phyloP scores from a whole-genome alignment of 2,113 vertebrate genomes.

The Xenus cinereus region DNA sequence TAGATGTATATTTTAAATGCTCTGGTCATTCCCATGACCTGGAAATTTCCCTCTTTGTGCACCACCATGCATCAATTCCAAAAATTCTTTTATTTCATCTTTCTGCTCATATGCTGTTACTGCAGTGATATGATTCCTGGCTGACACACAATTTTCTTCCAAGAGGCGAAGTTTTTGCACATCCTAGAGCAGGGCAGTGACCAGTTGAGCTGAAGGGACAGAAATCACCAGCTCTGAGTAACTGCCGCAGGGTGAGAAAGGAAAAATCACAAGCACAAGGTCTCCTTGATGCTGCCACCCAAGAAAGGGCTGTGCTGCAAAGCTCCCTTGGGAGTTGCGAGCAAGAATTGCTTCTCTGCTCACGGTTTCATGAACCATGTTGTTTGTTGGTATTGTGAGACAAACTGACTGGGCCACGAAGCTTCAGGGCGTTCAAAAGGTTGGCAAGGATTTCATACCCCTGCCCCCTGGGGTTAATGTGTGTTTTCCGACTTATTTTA shows the following conservation, averaged over 20 bases:
- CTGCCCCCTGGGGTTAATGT: background rate
- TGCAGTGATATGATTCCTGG: background rate
- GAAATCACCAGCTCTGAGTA: background rate
- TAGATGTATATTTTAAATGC: background rate
- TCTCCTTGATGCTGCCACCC: background rate
- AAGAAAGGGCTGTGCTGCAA: background rate
- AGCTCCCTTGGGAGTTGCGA: fast-evolving
- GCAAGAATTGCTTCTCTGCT: background rate
- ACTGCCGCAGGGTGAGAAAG: fast-evolving
- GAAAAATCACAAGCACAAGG: background rate
- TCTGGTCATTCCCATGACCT: background rate
- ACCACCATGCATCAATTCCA: fast-evolving
- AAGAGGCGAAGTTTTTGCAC: background rate
- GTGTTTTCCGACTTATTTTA: background rate
- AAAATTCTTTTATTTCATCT: background rate
- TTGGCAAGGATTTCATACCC: background rate
- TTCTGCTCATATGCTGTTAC: background rate
- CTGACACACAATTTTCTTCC: background rate
- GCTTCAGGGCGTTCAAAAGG: background rate
- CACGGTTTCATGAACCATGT: background rate
- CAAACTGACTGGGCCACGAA: background rate
- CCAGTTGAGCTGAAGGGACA: background rate
- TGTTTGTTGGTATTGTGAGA: background rate
- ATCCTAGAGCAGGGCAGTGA: background rate
- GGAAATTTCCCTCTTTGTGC: background rate